Conservation (phyloP, 2,113 vertebrate genomes). For the Actenoides hombroni region DNA sequence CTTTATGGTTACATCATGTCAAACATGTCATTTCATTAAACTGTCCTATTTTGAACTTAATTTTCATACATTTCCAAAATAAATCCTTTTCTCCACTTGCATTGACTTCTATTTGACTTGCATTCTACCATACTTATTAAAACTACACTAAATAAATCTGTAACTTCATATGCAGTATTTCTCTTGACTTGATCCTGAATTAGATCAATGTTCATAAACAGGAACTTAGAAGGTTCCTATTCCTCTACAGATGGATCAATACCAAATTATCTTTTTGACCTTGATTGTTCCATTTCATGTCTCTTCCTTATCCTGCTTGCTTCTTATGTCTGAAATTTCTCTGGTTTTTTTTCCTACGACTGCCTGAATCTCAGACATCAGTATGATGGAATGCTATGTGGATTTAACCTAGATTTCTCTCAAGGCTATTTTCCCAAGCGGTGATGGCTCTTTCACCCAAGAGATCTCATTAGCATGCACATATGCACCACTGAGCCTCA, state of each 20-base stretch:
- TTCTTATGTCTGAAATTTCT: background rate
- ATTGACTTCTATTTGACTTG: background rate
- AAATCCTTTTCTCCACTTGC: background rate
- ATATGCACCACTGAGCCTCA: slow-evolving; percentile 49
- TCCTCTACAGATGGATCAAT: slow-evolving; percentile 51
- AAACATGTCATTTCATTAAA: background rate
- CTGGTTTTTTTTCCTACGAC: background rate
- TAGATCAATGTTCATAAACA: slow-evolving; percentile 7
- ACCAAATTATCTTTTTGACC: slow-evolving; percentile 49
- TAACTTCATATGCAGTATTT: background rate
- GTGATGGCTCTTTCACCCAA: slow-evolving; percentile 39
- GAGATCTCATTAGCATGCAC: slow-evolving; percentile 68
- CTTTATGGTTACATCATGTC: background rate
- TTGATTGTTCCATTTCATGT: slow-evolving; percentile 12
- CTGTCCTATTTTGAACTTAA: background rate
- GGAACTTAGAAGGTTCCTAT: background rate
- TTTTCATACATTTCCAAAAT: background rate
- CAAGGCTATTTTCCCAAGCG: slow-evolving; percentile 53
- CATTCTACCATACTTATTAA: background rate
- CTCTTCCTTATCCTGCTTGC: background rate
- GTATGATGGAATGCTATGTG: background rate
- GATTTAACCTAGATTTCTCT: slow-evolving; percentile 65
- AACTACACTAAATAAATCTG: background rate
- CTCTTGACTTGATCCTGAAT: background rate
- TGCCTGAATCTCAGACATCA: slow-evolving; percentile 9